phyloP scores from a whole-genome alignment of 2,797 vertebrate genomes.

The Pempheris klunzingeri region DNA sequence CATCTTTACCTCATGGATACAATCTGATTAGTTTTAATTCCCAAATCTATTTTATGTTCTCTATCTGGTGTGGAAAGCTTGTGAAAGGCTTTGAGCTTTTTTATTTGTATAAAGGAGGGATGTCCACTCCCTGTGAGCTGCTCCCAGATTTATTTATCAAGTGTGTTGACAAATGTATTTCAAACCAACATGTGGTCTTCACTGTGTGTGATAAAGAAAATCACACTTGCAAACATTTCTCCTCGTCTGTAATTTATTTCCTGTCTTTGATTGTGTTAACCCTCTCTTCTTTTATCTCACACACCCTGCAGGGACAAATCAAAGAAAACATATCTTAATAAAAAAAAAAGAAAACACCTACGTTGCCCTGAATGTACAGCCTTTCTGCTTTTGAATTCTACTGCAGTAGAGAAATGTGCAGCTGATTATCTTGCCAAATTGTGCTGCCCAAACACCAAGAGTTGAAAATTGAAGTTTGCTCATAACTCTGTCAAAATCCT shows the following conservation, averaged over 20 bases:
- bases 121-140: conserved; percentile 9
- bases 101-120: conserved; percentile 2
- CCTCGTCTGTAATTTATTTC: background rate
- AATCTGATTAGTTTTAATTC: conserved; percentile 54
- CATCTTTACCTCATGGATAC: conserved; percentile 20
- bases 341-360: too few species aligned
- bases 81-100: conserved; percentile 32
- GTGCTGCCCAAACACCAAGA: background rate
- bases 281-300: background rate
- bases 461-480: background rate
- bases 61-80: conserved; percentile 12
- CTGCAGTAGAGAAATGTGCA: conserved; percentile 1
- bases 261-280: background rate
- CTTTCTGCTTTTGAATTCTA: background rate
- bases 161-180: conserved; percentile 3
- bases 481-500: conserved; percentile 21
- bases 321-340: too few species aligned
- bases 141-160: conserved; percentile 34
- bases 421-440: background rate
- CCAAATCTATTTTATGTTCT: conserved; percentile 25
- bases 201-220: conserved; percentile 25
- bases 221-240: background rate
- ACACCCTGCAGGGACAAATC: background rate
- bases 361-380: background rate
- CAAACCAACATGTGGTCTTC: conserved; percentile 8